Evolutionary conservation across 2,888 invertebrate genomes (phyloP).

Genomic region (Cataglyphis altisquamis): DNA sequence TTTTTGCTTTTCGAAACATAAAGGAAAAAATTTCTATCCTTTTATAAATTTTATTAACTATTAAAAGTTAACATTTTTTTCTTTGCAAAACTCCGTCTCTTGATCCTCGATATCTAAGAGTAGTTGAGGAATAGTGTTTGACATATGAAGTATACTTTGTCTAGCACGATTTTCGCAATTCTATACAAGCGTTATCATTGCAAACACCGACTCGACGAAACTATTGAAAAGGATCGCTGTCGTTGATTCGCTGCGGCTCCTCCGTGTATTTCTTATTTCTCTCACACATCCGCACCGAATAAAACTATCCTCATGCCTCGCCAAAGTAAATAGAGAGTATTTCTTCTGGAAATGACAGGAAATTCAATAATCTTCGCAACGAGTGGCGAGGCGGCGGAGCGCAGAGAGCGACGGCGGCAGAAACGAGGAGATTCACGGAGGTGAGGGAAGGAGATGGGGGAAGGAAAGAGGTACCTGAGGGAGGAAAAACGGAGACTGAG

Average conservation of each 20-base stretch:
- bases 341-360: conserved; percentile 85
- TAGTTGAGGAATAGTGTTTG: not conserved
- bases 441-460: conserved; percentile 10
- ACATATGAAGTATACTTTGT: not conserved
- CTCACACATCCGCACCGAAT: conserved; percentile 68
- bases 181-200: conserved; percentile 57
- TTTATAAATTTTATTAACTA: conserved; percentile 5
- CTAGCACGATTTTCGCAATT: conserved; percentile 46
- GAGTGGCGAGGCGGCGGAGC: conserved; percentile 68
- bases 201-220: conserved; percentile 49
- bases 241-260: conserved; percentile 67
- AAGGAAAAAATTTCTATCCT: not conserved
- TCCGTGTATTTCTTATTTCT: conserved; percentile 74
- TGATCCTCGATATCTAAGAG: not conserved
- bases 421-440: conserved; percentile 49
- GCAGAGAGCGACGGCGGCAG: conserved; percentile 43
- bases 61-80: conserved; percentile 15
- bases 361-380: conserved; percentile 84
- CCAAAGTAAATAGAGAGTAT: conserved; percentile 83
- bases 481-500: conserved; percentile 50
- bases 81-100: not conserved
- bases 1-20: not conserved
- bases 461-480: conserved; percentile 24
- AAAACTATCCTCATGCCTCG: conserved; percentile 63
- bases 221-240: conserved; percentile 61